These are phyloP conservation scores for Aeoliscus strigatus DNA, from an alignment of 2,797 vertebrate genomes.

Conservation along the genomic window DNA sequence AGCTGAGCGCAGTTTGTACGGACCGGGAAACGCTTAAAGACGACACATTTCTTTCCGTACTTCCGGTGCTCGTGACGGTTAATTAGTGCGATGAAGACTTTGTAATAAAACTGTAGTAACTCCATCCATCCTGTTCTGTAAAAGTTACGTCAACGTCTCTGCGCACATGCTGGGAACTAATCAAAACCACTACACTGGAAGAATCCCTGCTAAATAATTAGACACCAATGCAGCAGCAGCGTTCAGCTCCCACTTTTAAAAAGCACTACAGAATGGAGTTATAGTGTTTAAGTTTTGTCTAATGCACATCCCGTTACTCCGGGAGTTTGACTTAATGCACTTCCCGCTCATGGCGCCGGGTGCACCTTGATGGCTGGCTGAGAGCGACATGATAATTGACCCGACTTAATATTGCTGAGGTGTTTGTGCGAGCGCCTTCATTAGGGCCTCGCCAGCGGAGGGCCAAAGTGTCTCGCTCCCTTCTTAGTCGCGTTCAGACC, in stretches of 20 bases:
- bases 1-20: conserved; percentile 26
- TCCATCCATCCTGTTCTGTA: conserved; percentile 25
- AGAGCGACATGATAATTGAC: conserved; percentile 70
- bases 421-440: conserved; percentile 63
- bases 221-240: conserved; percentile 11
- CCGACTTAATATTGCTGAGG: conserved; percentile 74
- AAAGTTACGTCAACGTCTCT: background rate
- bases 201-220: too few species aligned
- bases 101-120: too few species aligned
- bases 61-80: too few species aligned
- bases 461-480: conserved; percentile 52
- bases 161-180: conserved; percentile 5
- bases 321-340: conserved; percentile 46
- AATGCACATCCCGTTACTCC: conserved; percentile 31
- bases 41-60: conserved; percentile 20
- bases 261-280: conserved; percentile 33
- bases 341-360: conserved; percentile 30
- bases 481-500: conserved; percentile 56
- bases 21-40: conserved; percentile 21
- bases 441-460: conserved; percentile 51
- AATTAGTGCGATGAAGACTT: conserved; percentile 16
- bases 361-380: conserved; percentile 61
- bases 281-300: conserved; percentile 32
- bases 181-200: conserved; percentile 8
- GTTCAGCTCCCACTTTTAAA: conserved; percentile 29